These are phyloP conservation scores for Scaptomyza tumidula DNA, from an alignment of 2,888 invertebrate genomes.

Conservation along the genomic window DNA sequence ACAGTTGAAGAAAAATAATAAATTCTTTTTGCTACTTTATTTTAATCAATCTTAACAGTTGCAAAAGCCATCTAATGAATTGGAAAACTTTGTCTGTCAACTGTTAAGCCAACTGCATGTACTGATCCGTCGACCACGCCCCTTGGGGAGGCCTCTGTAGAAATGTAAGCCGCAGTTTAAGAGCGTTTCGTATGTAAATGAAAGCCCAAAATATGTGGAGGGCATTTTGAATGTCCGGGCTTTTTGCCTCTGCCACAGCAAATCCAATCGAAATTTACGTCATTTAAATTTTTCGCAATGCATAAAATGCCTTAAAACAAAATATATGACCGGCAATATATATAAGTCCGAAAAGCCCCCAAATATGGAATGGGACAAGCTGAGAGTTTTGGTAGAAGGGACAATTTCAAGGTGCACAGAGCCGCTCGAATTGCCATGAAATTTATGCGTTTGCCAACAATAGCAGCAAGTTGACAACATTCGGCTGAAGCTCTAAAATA, in stretches of 20 bases:
- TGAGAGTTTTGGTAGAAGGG: slow-evolving; percentile 11
- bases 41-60: not conserved
- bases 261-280: slow-evolving; percentile 76
- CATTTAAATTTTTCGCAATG: slow-evolving; percentile 71
- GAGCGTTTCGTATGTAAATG: slow-evolving; percentile 47
- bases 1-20: too few relatives aligned
- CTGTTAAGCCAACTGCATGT: slow-evolving; percentile 2
- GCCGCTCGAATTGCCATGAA: slow-evolving; percentile 63
- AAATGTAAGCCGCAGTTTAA: slow-evolving; percentile 24
- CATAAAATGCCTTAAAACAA: slow-evolving; percentile 72
- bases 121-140: slow-evolving; percentile 5
- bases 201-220: slow-evolving; percentile 42
- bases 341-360: slow-evolving; percentile 30
- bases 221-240: slow-evolving; percentile 33
- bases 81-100: slow-evolving; percentile 4
- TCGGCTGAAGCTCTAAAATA: slow-evolving; percentile 62
- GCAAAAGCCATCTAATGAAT: slow-evolving; percentile 1
- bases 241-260: slow-evolving; percentile 32
- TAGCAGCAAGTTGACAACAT: slow-evolving; percentile 63
- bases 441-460: slow-evolving; percentile 72
- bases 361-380: not conserved
- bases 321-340: slow-evolving; percentile 69
- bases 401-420: slow-evolving; percentile 61
- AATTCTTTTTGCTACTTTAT: too few relatives aligned
- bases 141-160: not conserved